These are phyloP conservation scores for Phaethornis superciliosus DNA, from an alignment of 2,113 vertebrate genomes.

Conservation along the genomic window DNA sequence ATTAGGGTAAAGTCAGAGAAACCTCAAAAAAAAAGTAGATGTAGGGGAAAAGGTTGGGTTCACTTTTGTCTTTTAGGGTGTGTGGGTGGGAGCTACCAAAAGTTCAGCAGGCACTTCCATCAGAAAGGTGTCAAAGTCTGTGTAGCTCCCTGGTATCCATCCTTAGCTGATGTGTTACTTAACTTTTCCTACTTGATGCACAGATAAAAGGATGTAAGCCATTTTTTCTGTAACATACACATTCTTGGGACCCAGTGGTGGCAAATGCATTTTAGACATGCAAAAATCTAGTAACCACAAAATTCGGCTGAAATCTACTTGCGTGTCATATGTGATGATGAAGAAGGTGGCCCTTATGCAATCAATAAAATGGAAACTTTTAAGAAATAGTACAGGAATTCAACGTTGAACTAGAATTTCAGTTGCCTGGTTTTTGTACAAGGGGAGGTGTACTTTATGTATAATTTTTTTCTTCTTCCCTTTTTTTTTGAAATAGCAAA, in stretches of 20 bases:
- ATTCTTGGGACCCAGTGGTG: neutral
- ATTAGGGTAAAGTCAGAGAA: neutral
- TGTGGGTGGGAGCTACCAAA: neutral
- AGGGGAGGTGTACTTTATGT: neutral
- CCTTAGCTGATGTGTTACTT: neutral
- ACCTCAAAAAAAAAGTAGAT: neutral
- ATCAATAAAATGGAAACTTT: neutral
- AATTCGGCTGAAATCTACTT: neutral
- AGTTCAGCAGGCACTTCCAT: neutral
- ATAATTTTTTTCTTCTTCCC: rapidly evolving
- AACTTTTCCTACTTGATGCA: neutral
- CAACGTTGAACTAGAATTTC: neutral
- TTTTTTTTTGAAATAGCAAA: neutral
- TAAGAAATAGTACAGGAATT: neutral
- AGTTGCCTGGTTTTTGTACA: neutral
- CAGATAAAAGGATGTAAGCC: neutral
- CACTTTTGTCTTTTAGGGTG: neutral
- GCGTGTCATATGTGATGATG: rapidly evolving
- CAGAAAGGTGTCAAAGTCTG: neutral
- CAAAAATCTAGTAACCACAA: neutral
- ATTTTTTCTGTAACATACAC: neutral
- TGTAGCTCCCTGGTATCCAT: neutral
- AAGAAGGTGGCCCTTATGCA: neutral
- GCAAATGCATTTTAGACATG: neutral
- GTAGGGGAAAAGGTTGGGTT: neutral